These are phyloP conservation scores for Argopecten irradians DNA, from an alignment of 1,140 invertebrate genomes.

Conservation along the genomic window DNA sequence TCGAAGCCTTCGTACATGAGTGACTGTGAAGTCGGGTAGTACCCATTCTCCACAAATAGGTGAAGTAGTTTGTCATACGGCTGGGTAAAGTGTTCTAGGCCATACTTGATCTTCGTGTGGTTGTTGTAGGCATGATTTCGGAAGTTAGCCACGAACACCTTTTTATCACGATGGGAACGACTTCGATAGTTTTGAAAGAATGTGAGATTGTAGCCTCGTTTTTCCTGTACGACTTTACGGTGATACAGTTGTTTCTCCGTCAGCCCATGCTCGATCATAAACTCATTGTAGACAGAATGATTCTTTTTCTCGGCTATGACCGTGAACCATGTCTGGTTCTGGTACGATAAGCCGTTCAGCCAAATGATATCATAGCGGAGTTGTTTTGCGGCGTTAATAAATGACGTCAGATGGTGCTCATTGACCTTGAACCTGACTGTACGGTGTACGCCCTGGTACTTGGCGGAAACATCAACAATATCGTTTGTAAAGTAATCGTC, in stretches of 20 bases:
- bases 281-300: constrained; percentile 32
- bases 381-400: constrained; percentile 58
- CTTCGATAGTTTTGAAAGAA: constrained; percentile 70
- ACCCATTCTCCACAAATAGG: constrained; percentile 67
- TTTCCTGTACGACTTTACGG: constrained; percentile 63
- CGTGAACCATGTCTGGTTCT: constrained; percentile 60
- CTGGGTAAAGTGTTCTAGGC: constrained; percentile 66
- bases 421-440: constrained; percentile 60
- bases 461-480: constrained; percentile 56
- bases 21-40: constrained; percentile 67
- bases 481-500: constrained; percentile 61
- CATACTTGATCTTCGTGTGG: constrained; percentile 65
- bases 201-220: constrained; percentile 65
- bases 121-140: constrained; percentile 59
- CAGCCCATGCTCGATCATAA: constrained; percentile 62
- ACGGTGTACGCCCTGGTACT: constrained; percentile 36
- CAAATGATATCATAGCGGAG: constrained; percentile 64
- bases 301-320: constrained; percentile 56
- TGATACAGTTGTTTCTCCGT: constrained; percentile 57
- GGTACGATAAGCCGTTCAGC: constrained; percentile 62
- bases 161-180: constrained; percentile 56
- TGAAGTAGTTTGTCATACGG: constrained; percentile 67
- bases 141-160: constrained; percentile 67
- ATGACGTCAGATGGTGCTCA: constrained; percentile 67
- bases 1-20: constrained; percentile 61